Evolutionary conservation across 2,113 vertebrate species (phyloP).

Genomic region (Macquaria australasica): DNA sequence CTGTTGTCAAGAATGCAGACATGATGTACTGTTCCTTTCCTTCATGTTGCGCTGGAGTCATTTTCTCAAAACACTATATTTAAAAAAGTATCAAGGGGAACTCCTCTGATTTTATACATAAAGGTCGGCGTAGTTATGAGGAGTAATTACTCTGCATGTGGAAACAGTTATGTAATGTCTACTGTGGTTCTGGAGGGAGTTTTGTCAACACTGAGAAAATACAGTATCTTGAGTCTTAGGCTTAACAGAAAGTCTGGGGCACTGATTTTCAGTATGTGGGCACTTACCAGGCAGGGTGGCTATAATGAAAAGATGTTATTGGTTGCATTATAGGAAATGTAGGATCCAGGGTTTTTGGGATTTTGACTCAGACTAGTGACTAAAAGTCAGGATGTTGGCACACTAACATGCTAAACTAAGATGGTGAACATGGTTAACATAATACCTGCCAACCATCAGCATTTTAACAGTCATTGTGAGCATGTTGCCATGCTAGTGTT

Average conservation of each 20-base stretch:
- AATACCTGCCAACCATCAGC: too few relatives aligned
- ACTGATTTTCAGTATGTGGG: neutral
- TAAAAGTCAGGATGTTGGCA: too few relatives aligned
- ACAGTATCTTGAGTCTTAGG: neutral
- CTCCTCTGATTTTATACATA: neutral
- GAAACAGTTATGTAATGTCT: neutral
- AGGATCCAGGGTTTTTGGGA: too few relatives aligned
- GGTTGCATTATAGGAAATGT: neutral
- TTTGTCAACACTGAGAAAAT: neutral
- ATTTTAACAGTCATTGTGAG: too few relatives aligned
- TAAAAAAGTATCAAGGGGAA: neutral
- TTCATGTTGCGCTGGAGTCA: too few relatives aligned
- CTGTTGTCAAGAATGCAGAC: neutral
- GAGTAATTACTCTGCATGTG: too few relatives aligned
- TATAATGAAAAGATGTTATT: neutral
- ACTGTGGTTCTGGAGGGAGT: neutral
- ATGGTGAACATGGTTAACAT: too few relatives aligned
- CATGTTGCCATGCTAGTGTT: too few relatives aligned
- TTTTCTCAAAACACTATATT: neutral
- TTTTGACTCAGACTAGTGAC: too few relatives aligned
- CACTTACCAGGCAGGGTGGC: neutral
- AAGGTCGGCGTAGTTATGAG: neutral
- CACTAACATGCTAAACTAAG: too few relatives aligned
- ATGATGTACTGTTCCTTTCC: neutral
- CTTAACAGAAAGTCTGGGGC: neutral